Conservation (phyloP, 2,113 vertebrate species). For the Festucalex cinctus region DNA sequence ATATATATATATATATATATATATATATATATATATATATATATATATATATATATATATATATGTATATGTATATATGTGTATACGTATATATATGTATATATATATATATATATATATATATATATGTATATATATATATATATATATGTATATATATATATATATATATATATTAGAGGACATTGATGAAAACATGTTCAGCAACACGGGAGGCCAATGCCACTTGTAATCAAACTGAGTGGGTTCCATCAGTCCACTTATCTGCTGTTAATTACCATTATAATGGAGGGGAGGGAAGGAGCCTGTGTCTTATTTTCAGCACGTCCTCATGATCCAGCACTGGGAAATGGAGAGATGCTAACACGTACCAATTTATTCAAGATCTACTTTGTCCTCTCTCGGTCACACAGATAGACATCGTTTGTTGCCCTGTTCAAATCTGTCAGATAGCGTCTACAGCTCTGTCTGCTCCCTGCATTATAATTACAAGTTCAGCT, state of each 20-base stretch:
- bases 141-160: too few species aligned
- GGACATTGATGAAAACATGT: not conserved
- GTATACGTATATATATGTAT: too few species aligned
- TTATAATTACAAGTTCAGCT: slow-evolving; percentile 20
- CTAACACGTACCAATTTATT: slow-evolving; percentile 23
- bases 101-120: too few species aligned
- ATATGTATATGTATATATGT: too few species aligned
- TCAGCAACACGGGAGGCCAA: slow-evolving; percentile 16
- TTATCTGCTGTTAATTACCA: slow-evolving; percentile 57
- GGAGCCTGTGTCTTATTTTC: slow-evolving; percentile 15
- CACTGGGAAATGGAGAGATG: slow-evolving; percentile 8
- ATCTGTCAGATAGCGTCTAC: slow-evolving; percentile 11
- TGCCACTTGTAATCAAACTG: slow-evolving; percentile 34
- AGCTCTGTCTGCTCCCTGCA: slow-evolving; percentile 1
- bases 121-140: too few species aligned
- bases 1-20: too few species aligned
- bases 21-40: too few species aligned
- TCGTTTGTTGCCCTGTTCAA: slow-evolving; percentile 19
- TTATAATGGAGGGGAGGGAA: slow-evolving; percentile 34
- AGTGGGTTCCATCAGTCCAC: slow-evolving; percentile 29
- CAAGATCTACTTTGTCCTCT: slow-evolving; percentile 13
- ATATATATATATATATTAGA: not conserved
- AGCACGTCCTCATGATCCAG: slow-evolving; percentile 5
- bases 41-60: too few species aligned
- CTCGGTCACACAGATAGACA: slow-evolving; percentile 9